These are phyloP conservation scores for Globicephala melas DNA, from an alignment of 2,113 vertebrate genomes.

Conservation along the genomic window DNA sequence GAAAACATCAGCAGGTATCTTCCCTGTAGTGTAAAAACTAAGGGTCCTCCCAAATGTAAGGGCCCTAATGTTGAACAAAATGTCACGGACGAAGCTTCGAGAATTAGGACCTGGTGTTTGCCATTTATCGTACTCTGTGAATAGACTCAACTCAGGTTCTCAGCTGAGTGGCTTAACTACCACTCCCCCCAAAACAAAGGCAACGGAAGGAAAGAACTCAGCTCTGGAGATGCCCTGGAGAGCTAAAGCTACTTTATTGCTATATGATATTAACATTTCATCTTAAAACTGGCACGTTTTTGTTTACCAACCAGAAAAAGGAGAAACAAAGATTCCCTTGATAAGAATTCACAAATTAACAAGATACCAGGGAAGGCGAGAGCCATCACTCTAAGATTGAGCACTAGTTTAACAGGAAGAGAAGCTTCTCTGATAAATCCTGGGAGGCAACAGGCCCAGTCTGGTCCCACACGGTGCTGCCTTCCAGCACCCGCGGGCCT, in stretches of 20 bases:
- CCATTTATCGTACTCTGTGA: neutral
- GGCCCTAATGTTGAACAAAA: constrained; percentile 72
- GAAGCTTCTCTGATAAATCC: too few relatives aligned
- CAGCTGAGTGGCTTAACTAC: neutral
- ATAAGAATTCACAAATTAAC: neutral
- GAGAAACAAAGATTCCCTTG: neutral
- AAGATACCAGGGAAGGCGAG: rapidly evolving
- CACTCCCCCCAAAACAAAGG: neutral
- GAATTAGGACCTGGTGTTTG: neutral
- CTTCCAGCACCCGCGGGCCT: rapidly evolving
- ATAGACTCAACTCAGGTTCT: neutral
- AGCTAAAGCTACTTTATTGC: neutral
- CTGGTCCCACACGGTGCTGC: rapidly evolving
- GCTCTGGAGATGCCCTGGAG: neutral
- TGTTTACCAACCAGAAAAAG: neutral
- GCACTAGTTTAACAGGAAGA: neutral
- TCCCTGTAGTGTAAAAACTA: neutral
- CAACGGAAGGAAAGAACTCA: neutral
- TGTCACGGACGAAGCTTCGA: neutral
- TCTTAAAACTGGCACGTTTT: neutral
- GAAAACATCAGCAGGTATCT: constrained; percentile 53
- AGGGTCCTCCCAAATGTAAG: neutral
- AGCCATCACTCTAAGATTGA: neutral
- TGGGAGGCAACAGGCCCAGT: rapidly evolving
- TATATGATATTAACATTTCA: neutral